Base-by-base conservation (phyloP, 2,797 vertebrate species). In the Holocentrus rufus region DNA sequence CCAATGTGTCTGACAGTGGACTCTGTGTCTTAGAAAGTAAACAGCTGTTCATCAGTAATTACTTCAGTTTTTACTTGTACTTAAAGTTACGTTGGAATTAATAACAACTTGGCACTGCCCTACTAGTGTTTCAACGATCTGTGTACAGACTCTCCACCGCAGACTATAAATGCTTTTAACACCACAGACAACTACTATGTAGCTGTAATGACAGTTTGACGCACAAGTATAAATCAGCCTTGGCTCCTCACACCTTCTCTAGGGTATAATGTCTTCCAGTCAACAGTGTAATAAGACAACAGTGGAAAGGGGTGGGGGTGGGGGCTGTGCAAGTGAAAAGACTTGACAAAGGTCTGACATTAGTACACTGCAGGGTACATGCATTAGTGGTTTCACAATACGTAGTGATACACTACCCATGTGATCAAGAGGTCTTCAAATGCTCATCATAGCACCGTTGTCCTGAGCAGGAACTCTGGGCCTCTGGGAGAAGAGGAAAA, bases 361-460 rank as follows among this genome's bases (percentile, higher is more conserved):
- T 17, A 25, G 13, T 7, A 50, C 7, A 18, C 20, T 77, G 68
- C 7, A 47, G 17, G 25, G n/a, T n/a, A n/a, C n/a, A n/a, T 20
- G 65, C 52, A 23, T 49, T 14, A 47, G 14, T 46, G 23, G n/a
- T n/a, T n/a, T n/a, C n/a, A 52, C 50, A 8, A 59, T 25, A 22
- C 25, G 30, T 5, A 52, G 36, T 70, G 14, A 83, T 81, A 73
- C 56, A 39, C 44, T 92, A 92, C 94, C 93, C 93, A 94, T 95
- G 91, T 85, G 93, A 93, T 88, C 89, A 72, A 69, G 86, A 72
- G 69, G 76, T 86, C 81, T 74, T 93, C 84, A 94, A 81, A 86
- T 77, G 72, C 22, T 67, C 88, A 85, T 83, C 85, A 86, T 86
- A n/a, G 72, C 65, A 59, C 49, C 34, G 69, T 63, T 70, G 82